These are phyloP conservation scores for Nansenia antarctica DNA, from an alignment of 2,113 vertebrate species.

Conservation along the genomic window DNA sequence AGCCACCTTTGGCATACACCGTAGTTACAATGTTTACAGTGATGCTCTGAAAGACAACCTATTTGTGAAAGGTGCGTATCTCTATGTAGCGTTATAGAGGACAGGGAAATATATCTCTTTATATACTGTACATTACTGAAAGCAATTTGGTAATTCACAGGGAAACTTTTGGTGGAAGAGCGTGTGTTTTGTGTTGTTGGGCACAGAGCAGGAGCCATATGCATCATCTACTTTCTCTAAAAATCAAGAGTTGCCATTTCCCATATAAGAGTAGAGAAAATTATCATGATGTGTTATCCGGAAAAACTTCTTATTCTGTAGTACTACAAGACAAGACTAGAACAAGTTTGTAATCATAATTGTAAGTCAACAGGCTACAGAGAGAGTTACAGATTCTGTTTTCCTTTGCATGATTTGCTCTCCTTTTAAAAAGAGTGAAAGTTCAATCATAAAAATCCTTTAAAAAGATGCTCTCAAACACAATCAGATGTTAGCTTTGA, in stretches of 20 bases:
- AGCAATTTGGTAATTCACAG: conserved; percentile 37
- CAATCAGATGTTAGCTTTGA: conserved; percentile 40
- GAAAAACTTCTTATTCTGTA: no score
- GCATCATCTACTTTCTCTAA: conserved; percentile 16
- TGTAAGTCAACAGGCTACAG: conserved; percentile 27
- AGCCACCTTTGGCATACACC: conserved; percentile 35
- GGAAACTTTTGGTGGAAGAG: conserved; percentile 20
- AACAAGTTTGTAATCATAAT: neutral
- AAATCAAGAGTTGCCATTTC: conserved; percentile 13
- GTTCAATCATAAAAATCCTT: conserved; percentile 36
- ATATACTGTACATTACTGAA: conserved; percentile 37
- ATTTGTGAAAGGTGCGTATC: conserved; percentile 65
- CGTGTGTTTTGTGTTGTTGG: conserved; percentile 40
- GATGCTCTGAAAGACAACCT: conserved; percentile 43
- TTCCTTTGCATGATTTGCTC: conserved; percentile 55
- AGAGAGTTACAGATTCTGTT: conserved; percentile 14
- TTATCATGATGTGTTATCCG: neutral
- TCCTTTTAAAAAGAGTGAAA: conserved; percentile 43
- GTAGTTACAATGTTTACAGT: conserved; percentile 36
- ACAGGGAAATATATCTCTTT: conserved; percentile 32
- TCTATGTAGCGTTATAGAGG: conserved; percentile 34
- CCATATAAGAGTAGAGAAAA: no score
- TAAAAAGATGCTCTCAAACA: conserved; percentile 36
- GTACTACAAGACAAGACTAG: neutral
- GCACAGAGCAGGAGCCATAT: conserved; percentile 10